These are phyloP conservation scores for Andrena marginata DNA, from an alignment of 2,888 invertebrate genomes.

Conservation along the genomic window DNA sequence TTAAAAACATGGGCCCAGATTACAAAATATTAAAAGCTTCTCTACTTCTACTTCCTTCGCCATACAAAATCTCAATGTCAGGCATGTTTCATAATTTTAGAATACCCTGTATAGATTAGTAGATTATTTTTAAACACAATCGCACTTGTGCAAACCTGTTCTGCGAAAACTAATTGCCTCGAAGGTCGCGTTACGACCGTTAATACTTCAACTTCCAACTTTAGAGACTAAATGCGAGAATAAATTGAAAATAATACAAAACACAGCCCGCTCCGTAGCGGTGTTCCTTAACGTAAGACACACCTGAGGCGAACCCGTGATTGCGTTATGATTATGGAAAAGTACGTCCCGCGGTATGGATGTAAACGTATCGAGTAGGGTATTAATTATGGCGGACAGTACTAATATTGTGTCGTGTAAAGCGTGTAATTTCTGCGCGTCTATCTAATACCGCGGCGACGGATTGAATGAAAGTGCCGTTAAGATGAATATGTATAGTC, in stretches of 20 bases:
- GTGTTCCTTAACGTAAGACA: neutral
- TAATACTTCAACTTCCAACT: neutral
- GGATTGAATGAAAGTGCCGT: conserved; percentile 76
- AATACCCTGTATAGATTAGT: neutral
- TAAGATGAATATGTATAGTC: conserved; percentile 72
- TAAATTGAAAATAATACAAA: neutral
- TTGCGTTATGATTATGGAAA: conserved; percentile 48
- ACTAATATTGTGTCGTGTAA: conserved; percentile 68
- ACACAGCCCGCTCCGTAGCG: neutral
- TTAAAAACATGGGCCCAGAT: too few species aligned
- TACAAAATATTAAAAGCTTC: too few species aligned
- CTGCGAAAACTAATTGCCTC: too few species aligned
- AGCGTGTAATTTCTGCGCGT: conserved; percentile 68
- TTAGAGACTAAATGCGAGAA: neutral
- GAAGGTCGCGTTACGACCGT: too few species aligned
- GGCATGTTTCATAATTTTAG: neutral
- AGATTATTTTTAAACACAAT: too few species aligned
- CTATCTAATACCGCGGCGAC: conserved; percentile 67
- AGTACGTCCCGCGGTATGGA: conserved; percentile 33
- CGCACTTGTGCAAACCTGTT: too few species aligned
- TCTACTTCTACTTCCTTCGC: too few species aligned
- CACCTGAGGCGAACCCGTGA: conserved; percentile 6
- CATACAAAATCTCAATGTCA: neutral
- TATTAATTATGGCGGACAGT: conserved; percentile 70
- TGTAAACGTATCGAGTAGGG: conserved; percentile 55